A percentile compares a stretch with the other conserved stretches of the same genome.
Conservation (phyloP, 2,797 vertebrate genomes). For the Parauchenoglanis punctatus region DNA sequence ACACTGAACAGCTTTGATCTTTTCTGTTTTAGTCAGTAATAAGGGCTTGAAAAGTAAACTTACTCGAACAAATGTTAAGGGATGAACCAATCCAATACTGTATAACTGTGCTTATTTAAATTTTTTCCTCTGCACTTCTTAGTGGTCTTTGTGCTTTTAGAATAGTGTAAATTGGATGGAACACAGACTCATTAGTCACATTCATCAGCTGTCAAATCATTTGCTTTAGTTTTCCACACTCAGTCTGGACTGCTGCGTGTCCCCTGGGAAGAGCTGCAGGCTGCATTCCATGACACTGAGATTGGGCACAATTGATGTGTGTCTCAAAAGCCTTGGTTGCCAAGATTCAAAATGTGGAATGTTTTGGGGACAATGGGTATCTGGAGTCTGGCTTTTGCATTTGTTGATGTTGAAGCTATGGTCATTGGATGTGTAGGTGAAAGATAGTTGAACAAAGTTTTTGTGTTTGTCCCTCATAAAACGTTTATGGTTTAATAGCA, state of each 20-base stretch:
- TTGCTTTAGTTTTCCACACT: constrained; percentile 65
- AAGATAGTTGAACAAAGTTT: constrained; percentile 47
- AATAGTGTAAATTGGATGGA: constrained; percentile 53
- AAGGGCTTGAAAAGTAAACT: neutral
- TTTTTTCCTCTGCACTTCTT: constrained; percentile 36
- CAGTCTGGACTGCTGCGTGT: constrained; percentile 57
- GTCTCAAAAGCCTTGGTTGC: constrained; percentile 81
- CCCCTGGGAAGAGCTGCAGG: constrained; percentile 75
- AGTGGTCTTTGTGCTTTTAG: constrained; percentile 60
- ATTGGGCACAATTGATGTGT: constrained; percentile 76
- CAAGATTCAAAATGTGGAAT: constrained; percentile 82
- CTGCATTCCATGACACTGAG: constrained; percentile 82
- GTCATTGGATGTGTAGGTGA: constrained; percentile 59
- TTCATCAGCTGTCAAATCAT: constrained; percentile 56
- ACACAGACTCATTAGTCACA: constrained; percentile 65
- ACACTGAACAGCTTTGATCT: neutral
- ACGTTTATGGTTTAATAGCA: neutral
- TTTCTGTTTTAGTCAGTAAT: neutral
- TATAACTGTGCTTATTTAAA: constrained; percentile 41
- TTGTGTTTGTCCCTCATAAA: constrained; percentile 6
- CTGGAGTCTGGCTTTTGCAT: constrained; percentile 75
- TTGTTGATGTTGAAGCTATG: constrained; percentile 74
- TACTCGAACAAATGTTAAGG: too few species aligned
- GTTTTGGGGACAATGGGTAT: constrained; percentile 78
- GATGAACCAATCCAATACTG: constrained; percentile 6